Conservation (phyloP, 2,888 invertebrate genomes). For the Autographa pulchrina region DNA sequence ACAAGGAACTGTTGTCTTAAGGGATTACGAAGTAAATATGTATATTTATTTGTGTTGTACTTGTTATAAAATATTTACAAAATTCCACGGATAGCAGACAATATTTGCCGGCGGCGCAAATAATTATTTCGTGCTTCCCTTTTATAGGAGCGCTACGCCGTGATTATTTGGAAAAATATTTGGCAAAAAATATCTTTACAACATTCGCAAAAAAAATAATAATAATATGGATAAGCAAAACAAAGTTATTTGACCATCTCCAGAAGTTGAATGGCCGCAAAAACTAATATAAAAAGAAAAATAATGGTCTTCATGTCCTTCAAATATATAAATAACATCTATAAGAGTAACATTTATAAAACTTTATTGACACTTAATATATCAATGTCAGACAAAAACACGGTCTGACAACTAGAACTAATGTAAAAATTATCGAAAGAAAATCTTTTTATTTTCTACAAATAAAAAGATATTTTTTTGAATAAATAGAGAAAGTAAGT, state of each 20-base stretch:
- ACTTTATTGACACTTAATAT: slow-evolving; percentile 37
- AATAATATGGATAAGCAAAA: neutral
- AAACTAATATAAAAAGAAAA: neutral
- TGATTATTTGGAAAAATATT: too few species aligned
- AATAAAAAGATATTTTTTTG: too few species aligned
- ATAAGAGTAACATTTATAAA: slow-evolving; percentile 10
- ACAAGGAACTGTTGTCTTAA: too few species aligned
- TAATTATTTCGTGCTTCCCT: too few species aligned
- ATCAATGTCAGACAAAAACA: slow-evolving; percentile 34
- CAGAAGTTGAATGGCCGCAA: neutral
- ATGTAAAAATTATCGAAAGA: neutral
- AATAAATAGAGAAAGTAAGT: neutral
- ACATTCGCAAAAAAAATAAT: too few species aligned
- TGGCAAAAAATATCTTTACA: too few species aligned
- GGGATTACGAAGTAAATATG: too few species aligned
- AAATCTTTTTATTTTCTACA: neutral
- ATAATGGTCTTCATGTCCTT: neutral
- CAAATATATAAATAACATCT: slow-evolving; percentile 13
- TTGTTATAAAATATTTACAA: too few species aligned
- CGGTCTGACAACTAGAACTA: neutral
- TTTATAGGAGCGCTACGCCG: too few species aligned
- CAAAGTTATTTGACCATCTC: neutral
- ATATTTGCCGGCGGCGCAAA: too few species aligned
- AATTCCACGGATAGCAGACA: too few species aligned
- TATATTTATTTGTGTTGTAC: too few species aligned